Evolutionary conservation across 2,797 vertebrate species (phyloP), one percentile per base, ranked within the genome.

Genomic region (Pelochelys cantorii): DNA sequence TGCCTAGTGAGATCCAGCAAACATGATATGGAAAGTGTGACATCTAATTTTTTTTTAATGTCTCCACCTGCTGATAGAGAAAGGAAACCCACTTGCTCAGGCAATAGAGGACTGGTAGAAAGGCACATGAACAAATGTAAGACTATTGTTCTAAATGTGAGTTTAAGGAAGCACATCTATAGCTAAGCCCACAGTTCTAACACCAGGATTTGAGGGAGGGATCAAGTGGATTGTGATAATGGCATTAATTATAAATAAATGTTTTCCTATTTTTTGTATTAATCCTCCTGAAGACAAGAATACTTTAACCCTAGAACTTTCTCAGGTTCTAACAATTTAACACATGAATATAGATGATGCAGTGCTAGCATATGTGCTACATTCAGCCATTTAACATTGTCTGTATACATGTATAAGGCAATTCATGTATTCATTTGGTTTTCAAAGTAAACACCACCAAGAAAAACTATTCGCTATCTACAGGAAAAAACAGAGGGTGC

Each of bases 321-420:
- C 90, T 93, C 81, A 93, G 84, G 86, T 56, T 96, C 85, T 97
- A 91, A 89, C 57, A 93, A 96, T 96, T 96, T 93, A 96, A 86
- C 71, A 82, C 88, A 79, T 93, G 81, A 85, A 80, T 93, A 81
- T 37, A 94, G 94, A 89, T 92, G 85, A 92, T 89, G 88, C 65
- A 83, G 87, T 59, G 74, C 94, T 79, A 95, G 86, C 78, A 59
- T 20, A 34, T 79, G 60, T 81, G 81, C 74, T 85, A 77, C 60
- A 88, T 93, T 90, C 85, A 84, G 81, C 55, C 57, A 90, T 85
- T 90, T 95, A 59, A 79, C 37, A 81, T 34, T 94, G 81, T 90
- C 71, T 90, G 42, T 68, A 90, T 82, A 75, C 75, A 95, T n/a
- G 68, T 91, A 84, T 77, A 85, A 59, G 91, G 78, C 84, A 86